These are phyloP conservation scores for Brachionus asplanchnoidis DNA, from an alignment of 1,140 invertebrate genomes.

Conservation along the genomic window DNA sequence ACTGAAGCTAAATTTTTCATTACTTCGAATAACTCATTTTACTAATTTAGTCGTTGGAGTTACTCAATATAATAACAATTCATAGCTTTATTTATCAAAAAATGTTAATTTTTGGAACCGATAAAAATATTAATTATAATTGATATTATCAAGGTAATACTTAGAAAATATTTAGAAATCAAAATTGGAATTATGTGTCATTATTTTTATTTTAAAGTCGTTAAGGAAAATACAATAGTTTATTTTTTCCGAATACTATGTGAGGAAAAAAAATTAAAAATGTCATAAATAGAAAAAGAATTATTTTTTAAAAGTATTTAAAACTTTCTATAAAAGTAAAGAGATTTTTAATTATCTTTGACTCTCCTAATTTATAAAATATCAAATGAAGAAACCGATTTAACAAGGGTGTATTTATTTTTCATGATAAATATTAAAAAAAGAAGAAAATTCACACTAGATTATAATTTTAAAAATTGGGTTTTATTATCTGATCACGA, in stretches of 20 bases:
- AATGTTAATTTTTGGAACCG: background rate
- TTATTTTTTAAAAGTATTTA: background rate
- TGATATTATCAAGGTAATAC: background rate
- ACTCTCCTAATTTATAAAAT: background rate
- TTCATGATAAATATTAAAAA: background rate
- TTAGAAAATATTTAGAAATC: background rate
- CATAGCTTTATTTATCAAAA: background rate
- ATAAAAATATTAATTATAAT: background rate
- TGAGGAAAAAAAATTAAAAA: no score
- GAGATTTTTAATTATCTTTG: background rate
- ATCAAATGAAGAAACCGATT: background rate
- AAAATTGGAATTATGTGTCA: no score
- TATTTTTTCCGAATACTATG: no score
- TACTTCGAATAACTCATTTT: background rate
- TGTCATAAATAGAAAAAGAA: no score
- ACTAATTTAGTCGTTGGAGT: background rate
- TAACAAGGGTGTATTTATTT: background rate
- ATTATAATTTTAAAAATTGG: background rate
- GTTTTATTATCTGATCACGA: background rate
- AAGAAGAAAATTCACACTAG: no score
- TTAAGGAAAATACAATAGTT: background rate
- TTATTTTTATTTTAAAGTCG: background rate
- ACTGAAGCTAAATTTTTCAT: background rate
- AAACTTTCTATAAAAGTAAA: background rate
- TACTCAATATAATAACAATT: background rate